phyloP scores from a whole-genome alignment of 2,113 vertebrate species.

The Chiloscyllium plagiosum region DNA sequence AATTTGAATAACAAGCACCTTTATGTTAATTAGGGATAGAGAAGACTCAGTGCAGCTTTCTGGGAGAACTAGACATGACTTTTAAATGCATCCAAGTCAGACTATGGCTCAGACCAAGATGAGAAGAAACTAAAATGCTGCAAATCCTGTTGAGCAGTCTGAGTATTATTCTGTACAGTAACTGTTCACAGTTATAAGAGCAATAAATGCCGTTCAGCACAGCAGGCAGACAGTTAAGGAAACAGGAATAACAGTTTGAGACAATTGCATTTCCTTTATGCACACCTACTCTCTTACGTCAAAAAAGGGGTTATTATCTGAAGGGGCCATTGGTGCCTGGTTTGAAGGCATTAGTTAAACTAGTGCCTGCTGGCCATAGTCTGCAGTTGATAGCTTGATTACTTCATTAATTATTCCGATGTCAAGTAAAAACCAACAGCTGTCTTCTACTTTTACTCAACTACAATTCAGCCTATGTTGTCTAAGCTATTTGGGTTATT shows the following conservation, averaged over 20 bases:
- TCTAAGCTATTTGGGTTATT: conserved; percentile 62
- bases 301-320: conserved; percentile 49
- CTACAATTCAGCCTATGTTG: conserved; percentile 52
- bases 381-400: conserved; percentile 62
- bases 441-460: conserved; percentile 55
- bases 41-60: conserved; percentile 53
- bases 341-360: conserved; percentile 52
- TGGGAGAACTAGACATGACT: conserved; percentile 68
- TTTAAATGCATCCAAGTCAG: conserved; percentile 59
- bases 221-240: conserved; percentile 39
- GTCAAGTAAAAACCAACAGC: conserved; percentile 55
- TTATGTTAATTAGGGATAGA: conserved; percentile 58
- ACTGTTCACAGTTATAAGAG: conserved; percentile 36
- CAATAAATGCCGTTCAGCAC: neutral
- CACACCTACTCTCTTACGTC: conserved; percentile 49
- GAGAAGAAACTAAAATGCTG: conserved; percentile 46
- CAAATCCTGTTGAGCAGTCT: conserved; percentile 1
- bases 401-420: conserved; percentile 76
- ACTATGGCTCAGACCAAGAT: conserved; percentile 47
- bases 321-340: conserved; percentile 44
- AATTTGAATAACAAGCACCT: conserved; percentile 53
- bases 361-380: conserved; percentile 61
- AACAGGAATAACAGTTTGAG: conserved; percentile 40
- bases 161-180: neutral
- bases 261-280: conserved; percentile 51